Conservation (phyloP, 2,113 vertebrate species). For the Chamaea fasciata region DNA sequence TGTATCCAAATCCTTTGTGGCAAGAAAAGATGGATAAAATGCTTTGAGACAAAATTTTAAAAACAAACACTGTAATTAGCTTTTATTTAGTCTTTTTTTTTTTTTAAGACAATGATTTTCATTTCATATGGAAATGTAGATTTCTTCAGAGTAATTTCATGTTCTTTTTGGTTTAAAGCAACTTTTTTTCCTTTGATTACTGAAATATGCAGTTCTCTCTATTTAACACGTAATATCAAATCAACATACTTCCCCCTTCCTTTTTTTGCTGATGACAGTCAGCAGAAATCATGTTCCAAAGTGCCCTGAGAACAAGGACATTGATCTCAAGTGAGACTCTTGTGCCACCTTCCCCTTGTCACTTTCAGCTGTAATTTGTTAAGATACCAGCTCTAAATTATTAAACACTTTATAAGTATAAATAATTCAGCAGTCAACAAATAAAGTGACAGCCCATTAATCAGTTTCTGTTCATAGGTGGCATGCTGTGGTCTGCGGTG, state of each 20-base stretch:
- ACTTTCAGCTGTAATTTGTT: constrained; percentile 81
- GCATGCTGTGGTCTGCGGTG: constrained; percentile 43
- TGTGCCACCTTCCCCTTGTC: constrained; percentile 74
- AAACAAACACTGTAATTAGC: constrained; percentile 62
- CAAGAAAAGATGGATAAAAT: constrained; percentile 53
- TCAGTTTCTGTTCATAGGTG: constrained; percentile 73
- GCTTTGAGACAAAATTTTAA: constrained; percentile 62
- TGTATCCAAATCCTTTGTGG: constrained; percentile 47
- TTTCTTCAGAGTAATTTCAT: constrained; percentile 59
- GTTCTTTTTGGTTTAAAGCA: constrained; percentile 66
- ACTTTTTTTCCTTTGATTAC: constrained; percentile 66
- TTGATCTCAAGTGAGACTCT: constrained; percentile 69
- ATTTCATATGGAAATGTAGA: constrained; percentile 65
- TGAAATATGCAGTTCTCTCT: constrained; percentile 60
- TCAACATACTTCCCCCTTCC: constrained; percentile 54
- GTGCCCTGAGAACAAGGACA: constrained; percentile 65
- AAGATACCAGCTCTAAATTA: constrained; percentile 86
- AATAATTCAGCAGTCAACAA: constrained; percentile 94
- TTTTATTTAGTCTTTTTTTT: constrained; percentile 64
- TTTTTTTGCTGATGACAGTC: constrained; percentile 60
- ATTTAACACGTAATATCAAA: constrained; percentile 59
- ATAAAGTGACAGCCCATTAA: constrained; percentile 89
- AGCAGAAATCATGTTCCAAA: constrained; percentile 69
- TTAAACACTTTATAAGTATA: constrained; percentile 87
- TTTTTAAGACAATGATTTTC: constrained; percentile 65